Conservation (phyloP, 2,888 invertebrate species). For the Lumbricus terrestris region DNA sequence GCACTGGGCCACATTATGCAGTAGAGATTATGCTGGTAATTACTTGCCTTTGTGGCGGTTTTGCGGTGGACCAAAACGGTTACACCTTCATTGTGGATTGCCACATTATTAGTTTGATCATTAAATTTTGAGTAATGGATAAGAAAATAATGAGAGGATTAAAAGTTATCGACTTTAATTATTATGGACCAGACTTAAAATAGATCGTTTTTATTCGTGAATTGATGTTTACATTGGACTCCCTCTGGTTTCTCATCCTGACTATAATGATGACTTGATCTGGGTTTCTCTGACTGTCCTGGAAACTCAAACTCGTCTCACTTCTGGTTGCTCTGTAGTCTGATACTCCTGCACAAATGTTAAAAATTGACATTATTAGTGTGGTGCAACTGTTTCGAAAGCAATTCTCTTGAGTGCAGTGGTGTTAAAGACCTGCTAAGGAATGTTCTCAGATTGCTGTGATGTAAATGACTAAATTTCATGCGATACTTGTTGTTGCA, state of each 20-base stretch:
- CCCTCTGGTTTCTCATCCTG: not conserved
- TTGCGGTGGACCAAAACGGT: no score
- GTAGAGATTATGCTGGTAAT: not conserved
- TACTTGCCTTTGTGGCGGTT: no score
- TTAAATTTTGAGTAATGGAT: not conserved
- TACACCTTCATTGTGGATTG: no score
- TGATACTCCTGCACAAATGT: no score
- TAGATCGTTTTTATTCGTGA: not conserved
- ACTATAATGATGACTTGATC: not conserved
- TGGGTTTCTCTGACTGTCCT: no score
- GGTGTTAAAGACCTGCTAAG: no score
- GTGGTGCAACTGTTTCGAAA: no score
- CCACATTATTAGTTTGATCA: not conserved
- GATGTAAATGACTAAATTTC: not conserved
- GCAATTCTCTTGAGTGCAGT: no score
- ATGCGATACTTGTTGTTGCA: constrained; percentile 47
- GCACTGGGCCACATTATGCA: not conserved
- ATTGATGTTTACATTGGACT: no score
- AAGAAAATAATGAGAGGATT: no score
- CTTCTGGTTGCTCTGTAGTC: not conserved
- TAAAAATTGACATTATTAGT: no score
- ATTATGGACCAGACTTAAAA: not conserved
- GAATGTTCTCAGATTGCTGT: not conserved
- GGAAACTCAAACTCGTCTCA: not conserved
- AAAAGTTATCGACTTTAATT: not conserved